Conservation (phyloP, 2,888 invertebrate species). For the Dicyrtoma fusca region DNA sequence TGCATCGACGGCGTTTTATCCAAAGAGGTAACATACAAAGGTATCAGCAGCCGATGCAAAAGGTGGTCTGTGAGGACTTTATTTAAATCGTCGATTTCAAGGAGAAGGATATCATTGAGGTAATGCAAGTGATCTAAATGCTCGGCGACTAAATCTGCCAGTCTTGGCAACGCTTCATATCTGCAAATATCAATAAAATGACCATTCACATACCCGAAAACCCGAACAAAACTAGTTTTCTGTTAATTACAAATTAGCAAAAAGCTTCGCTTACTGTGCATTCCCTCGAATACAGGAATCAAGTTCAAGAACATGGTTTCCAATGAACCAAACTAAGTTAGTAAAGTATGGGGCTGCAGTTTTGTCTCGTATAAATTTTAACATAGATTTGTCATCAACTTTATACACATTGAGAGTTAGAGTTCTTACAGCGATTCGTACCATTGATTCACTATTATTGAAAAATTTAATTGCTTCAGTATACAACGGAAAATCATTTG, state of each 20-base stretch:
- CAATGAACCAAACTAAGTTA: slow-evolving; percentile 98
- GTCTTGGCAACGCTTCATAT: slow-evolving; percentile 84
- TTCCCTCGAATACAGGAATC: slow-evolving; percentile 93
- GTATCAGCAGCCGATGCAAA: slow-evolving; percentile 87
- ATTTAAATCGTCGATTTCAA: slow-evolving; percentile 90
- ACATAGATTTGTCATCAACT: slow-evolving; percentile 93
- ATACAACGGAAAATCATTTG: slow-evolving; percentile 98
- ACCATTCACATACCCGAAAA: neutral
- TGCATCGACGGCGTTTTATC: slow-evolving; percentile 38
- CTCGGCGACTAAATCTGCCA: slow-evolving; percentile 93
- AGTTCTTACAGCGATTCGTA: slow-evolving; percentile 96
- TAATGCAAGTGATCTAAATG: slow-evolving; percentile 97
- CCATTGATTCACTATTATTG: slow-evolving; percentile 99
- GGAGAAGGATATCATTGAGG: slow-evolving; percentile 90
- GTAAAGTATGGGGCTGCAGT: slow-evolving; percentile 98
- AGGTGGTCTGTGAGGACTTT: slow-evolving; percentile 92
- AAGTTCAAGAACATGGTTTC: slow-evolving; percentile 93
- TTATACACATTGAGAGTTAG: slow-evolving; percentile 95
- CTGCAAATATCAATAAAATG: too few relatives aligned
- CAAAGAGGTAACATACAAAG: slow-evolving; percentile 90
- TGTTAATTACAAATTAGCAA: too few relatives aligned
- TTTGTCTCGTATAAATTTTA: slow-evolving; percentile 90
- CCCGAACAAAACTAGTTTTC: too few relatives aligned
- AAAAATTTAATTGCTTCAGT: slow-evolving; percentile 99
- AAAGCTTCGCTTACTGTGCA: slow-evolving; percentile 94